A percentile compares a stretch with the other conserved stretches of the same genome.
Conservation (phyloP, 2,797 vertebrate genomes). For the Halcyon leucocephala region DNA sequence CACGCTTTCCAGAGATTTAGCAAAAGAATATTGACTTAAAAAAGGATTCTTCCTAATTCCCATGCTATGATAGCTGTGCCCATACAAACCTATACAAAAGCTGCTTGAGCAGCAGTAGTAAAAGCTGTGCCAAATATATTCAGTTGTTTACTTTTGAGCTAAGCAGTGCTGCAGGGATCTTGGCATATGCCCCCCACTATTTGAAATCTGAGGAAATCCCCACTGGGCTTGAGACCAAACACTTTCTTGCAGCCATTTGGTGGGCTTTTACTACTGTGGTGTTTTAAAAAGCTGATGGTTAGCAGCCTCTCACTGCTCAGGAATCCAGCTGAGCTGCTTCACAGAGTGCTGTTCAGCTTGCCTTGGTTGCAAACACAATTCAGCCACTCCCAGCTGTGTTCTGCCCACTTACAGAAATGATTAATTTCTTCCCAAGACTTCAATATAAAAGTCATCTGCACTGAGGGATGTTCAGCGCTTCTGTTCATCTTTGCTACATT, state of each 20-base stretch:
- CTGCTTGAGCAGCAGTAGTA: slow-evolving; percentile 22
- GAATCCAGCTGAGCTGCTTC: slow-evolving; percentile 50
- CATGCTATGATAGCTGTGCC: not conserved
- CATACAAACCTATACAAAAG: not conserved
- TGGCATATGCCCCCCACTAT: slow-evolving; percentile 27
- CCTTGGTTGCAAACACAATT: slow-evolving; percentile 7
- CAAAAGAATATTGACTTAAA: not conserved
- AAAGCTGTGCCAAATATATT: slow-evolving; percentile 23
- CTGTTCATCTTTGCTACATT: not conserved
- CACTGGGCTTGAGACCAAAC: slow-evolving; percentile 56
- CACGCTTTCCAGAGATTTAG: not conserved
- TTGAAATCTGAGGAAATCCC: slow-evolving; percentile 59
- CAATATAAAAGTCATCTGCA: not conserved
- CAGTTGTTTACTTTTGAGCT: slow-evolving; percentile 43
- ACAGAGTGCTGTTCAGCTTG: not conserved
- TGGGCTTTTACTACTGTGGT: slow-evolving; percentile 7
- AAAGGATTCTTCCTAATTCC: not conserved
- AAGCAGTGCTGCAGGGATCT: slow-evolving; percentile 32
- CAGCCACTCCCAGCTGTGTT: slow-evolving; percentile 53
- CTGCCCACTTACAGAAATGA: slow-evolving; percentile 39
- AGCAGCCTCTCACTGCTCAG: slow-evolving; percentile 15
- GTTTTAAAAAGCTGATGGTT: slow-evolving; percentile 43
- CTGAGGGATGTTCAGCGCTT: not conserved
- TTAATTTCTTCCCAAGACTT: slow-evolving; percentile 35
- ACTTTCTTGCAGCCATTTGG: slow-evolving; percentile 42